Percentiles rank a stretch among this genome's conserved stretches.
phyloP scores from a whole-genome alignment of 2,888 invertebrate genomes.

The Diogma glabrata region DNA sequence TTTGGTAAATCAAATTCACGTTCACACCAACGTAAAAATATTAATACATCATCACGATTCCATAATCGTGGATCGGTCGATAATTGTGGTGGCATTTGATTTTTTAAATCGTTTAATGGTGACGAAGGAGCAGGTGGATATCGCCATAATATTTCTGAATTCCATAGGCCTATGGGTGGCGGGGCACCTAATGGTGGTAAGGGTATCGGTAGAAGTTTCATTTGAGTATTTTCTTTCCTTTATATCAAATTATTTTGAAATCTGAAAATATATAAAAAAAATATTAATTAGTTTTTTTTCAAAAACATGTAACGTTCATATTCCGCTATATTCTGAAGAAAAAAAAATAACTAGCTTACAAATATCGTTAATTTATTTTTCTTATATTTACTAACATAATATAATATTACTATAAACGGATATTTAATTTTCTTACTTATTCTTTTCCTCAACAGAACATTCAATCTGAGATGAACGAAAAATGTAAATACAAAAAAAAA shows the following conservation, averaged over 20 bases:
- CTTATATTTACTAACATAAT: too few species aligned
- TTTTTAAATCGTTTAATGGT: conserved; percentile 67
- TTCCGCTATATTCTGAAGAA: too few species aligned
- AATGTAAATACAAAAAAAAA: conserved; percentile 1
- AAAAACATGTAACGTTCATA: neutral
- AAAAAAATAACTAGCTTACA: too few species aligned
- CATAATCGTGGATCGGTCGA: conserved; percentile 82
- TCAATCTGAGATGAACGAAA: conserved; percentile 3
- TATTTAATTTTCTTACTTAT: conserved; percentile 5
- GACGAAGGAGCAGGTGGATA: conserved; percentile 70
- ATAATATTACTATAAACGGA: conserved; percentile 7
- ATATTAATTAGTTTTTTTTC: conserved; percentile 4
- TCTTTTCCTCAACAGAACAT: neutral
- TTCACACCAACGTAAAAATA: conserved; percentile 85
- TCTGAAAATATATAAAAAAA: conserved; percentile 10
- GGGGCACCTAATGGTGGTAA: conserved; percentile 59
- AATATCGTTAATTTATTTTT: too few species aligned
- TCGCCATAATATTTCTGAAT: conserved; percentile 75
- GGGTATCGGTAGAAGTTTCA: conserved; percentile 59
- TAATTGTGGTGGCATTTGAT: conserved; percentile 70
- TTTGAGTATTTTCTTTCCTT: conserved; percentile 29
- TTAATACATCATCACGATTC: conserved; percentile 79
- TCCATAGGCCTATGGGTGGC: conserved; percentile 69
- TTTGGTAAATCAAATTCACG: conserved; percentile 83
- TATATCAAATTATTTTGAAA: neutral